Conservation (phyloP, 2,797 vertebrate species). For the Melanotaenia nigrans region DNA sequence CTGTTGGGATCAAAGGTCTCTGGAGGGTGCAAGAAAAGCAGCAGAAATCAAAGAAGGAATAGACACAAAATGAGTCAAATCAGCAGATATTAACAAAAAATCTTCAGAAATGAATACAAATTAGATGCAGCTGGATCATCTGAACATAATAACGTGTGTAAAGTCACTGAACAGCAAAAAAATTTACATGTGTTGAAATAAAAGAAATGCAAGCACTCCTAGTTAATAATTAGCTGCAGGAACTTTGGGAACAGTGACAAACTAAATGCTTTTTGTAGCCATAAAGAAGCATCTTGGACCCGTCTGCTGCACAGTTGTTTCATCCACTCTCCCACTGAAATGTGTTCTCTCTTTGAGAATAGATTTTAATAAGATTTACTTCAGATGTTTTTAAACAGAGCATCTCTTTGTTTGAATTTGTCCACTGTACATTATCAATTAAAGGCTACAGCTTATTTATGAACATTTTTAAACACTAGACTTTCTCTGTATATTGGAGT, state of each 20-base stretch:
- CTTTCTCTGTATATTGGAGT: no score
- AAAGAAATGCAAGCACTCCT: neutral
- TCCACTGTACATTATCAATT: no score
- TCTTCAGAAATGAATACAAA: neutral
- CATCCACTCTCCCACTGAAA: neutral
- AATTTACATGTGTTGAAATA: neutral
- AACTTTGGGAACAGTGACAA: no score
- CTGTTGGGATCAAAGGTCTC: constrained; percentile 32
- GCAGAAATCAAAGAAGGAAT: neutral
- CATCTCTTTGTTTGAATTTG: no score
- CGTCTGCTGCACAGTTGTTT: neutral
- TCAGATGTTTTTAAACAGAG: no score
- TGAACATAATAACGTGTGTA: neutral
- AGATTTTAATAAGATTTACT: neutral
- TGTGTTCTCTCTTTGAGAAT: neutral
- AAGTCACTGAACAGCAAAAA: neutral
- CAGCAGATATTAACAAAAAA: neutral
- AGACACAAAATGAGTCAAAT: neutral
- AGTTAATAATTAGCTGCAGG: neutral
- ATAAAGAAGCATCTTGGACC: no score
- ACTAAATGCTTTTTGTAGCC: no score
- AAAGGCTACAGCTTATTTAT: no score
- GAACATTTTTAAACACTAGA: no score
- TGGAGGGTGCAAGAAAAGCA: neutral
- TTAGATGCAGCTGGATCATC: neutral